phyloP scores from a whole-genome alignment of 2,797 vertebrate species.

The Leuciscus waleckii region DNA sequence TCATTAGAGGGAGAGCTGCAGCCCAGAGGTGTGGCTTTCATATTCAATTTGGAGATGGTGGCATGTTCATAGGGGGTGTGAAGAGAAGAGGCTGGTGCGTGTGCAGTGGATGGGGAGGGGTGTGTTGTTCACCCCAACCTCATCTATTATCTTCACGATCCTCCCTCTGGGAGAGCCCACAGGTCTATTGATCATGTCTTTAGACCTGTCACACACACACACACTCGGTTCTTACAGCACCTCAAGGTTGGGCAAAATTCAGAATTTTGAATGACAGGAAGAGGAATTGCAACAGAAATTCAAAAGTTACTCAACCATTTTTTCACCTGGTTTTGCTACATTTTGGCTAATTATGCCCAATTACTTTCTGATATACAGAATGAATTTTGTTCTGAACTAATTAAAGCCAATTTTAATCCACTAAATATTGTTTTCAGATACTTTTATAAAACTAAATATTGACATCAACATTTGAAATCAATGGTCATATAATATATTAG shows the following conservation, averaged over 20 bases:
- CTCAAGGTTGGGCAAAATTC: conserved; percentile 22
- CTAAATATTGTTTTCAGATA: neutral
- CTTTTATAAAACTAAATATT: neutral
- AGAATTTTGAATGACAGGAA: neutral
- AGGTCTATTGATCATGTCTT: conserved; percentile 80
- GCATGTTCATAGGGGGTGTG: conserved; percentile 73
- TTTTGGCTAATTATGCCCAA: neutral
- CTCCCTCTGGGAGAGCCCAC: conserved; percentile 69
- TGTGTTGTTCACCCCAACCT: conserved; percentile 74
- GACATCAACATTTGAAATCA: neutral
- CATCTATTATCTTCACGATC: conserved; percentile 80
- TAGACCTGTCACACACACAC: conserved; percentile 45
- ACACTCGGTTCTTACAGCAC: neutral
- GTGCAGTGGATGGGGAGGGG: conserved; percentile 17
- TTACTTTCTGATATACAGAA: neutral
- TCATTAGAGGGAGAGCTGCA: conserved; percentile 74
- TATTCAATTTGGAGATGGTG: conserved; percentile 82
- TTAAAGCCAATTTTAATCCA: neutral
- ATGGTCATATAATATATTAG: neutral
- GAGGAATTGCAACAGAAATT: neutral
- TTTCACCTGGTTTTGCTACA: neutral
- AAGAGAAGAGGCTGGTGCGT: conserved; percentile 54
- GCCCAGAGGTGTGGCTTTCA: conserved; percentile 69
- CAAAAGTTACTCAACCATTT: neutral
- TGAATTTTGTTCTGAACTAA: neutral